Evolutionary conservation across 1,140 invertebrate species (phyloP), one percentile per base, ranked within the genome.

Genomic region (Oreohelix idahoensis): DNA sequence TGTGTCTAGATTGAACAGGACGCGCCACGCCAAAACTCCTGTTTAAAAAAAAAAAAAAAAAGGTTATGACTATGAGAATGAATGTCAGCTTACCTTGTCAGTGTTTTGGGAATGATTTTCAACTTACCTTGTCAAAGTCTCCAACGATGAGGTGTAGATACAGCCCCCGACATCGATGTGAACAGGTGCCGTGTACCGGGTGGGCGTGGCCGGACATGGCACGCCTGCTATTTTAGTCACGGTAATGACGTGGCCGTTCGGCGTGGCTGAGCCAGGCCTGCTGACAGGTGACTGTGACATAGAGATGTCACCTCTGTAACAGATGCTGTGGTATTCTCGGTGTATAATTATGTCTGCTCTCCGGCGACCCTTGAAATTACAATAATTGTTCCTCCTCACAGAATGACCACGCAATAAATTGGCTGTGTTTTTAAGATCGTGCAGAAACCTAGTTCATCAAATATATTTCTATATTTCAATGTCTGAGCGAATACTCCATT

Each of bases 101-200:
- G 23, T 5, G 53, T 58, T n/a, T n/a, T n/a, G 32, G 4, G 1
- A 66, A 66, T 13, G 23, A 32, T 66, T 2, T n/a, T n/a, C n/a
- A n/a, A 91, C 95, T 96, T 94, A 98, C 97, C 97, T 97, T 85
- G 97, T 99, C 0, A 99, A 94, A 1, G 97, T 99, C 93, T 98
- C 97, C 89, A 99, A 93, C 0, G 97, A 98, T 0, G 97, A 98
- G 0, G 98, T 99, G 93, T 98, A 99, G 86, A 98, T 98, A 45
- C 96, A 97, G 0, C 97, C 98, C 13, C 98, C 98, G 26, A 99
- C 97, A 91, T 99, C 98, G 87, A 99, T 98, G 92, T 99, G 98
- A 0, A 99, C 98, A 0, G 98, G 97, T 0, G 98, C 97, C 26
- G 97, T 98, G 91, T 96, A 97, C 58, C 96, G 95, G 32, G 96